These are phyloP conservation scores for Pasiphila rectangulata DNA, from an alignment of 2,888 invertebrate genomes.

Conservation along the genomic window DNA sequence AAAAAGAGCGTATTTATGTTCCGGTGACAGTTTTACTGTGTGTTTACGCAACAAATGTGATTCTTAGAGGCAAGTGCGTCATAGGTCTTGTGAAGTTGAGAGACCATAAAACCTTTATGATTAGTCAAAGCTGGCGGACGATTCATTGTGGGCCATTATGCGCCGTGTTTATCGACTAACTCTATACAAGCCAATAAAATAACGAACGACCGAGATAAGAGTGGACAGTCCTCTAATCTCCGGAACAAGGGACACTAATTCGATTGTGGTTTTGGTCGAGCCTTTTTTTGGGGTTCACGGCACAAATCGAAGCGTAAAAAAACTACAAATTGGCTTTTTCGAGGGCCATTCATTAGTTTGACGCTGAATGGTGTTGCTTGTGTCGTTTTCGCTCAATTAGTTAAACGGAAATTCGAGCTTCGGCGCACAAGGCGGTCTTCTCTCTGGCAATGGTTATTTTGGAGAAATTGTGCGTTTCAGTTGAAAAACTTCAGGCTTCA, in stretches of 20 bases:
- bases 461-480: slow-evolving; percentile 1
- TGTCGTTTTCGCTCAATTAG: slow-evolving; percentile 80
- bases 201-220: slow-evolving; percentile 80
- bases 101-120: slow-evolving; percentile 78
- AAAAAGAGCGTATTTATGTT: slow-evolving; percentile 34
- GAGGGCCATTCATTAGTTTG: slow-evolving; percentile 76
- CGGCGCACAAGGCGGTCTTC: slow-evolving; percentile 28
- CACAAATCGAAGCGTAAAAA: slow-evolving; percentile 80
- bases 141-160: slow-evolving; percentile 80
- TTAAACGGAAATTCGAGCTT: slow-evolving; percentile 72
- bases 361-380: slow-evolving; percentile 71
- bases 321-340: slow-evolving; percentile 79
- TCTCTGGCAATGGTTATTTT: slow-evolving; percentile 2
- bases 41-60: slow-evolving; percentile 55
- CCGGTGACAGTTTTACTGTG: slow-evolving; percentile 45
- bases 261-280: slow-evolving; percentile 79
- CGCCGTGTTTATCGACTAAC: slow-evolving; percentile 79
- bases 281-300: slow-evolving; percentile 76
- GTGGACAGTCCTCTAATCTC: slow-evolving; percentile 80
- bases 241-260: slow-evolving; percentile 81
- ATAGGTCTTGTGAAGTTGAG: slow-evolving; percentile 64
- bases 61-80: slow-evolving; percentile 46
- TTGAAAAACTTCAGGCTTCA: too few species aligned
- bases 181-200: slow-evolving; percentile 80
- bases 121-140: slow-evolving; percentile 75